phyloP scores from a whole-genome alignment of 2,113 vertebrate genomes.

The Cephalopholis sonnerati region DNA sequence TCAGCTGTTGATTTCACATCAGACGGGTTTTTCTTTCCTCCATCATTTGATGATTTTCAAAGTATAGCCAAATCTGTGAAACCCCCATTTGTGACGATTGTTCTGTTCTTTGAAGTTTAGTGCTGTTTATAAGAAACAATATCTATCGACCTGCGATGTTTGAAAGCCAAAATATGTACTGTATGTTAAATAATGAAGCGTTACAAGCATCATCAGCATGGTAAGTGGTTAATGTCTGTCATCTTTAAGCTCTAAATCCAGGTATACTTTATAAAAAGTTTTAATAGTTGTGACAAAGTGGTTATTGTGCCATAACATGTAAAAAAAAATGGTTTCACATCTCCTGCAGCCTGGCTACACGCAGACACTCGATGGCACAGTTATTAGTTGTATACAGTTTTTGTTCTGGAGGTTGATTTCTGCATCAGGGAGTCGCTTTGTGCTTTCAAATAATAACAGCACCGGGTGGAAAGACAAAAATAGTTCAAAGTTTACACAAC shows the following conservation, averaged over 20 bases:
- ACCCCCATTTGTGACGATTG: conserved; percentile 69
- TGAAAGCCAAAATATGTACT: conserved; percentile 65
- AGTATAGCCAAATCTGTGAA: conserved; percentile 51
- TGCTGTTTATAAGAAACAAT: conserved; percentile 74
- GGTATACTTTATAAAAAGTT: conserved; percentile 50
- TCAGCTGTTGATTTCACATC: conserved; percentile 40
- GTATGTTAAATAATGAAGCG: conserved; percentile 64
- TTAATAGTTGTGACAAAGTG: conserved; percentile 68
- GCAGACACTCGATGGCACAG: conserved; percentile 26
- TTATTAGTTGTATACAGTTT: conserved; percentile 21
- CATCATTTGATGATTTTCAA: conserved; percentile 31
- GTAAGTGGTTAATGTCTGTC: conserved; percentile 66
- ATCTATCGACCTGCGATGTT: conserved; percentile 66
- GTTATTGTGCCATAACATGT: conserved; percentile 66
- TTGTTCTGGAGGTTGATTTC: conserved; percentile 28
- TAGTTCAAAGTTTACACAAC: conserved; percentile 53
- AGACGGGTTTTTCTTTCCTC: background rate
- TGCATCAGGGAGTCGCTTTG: conserved; percentile 50
- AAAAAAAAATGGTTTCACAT: conserved; percentile 26
- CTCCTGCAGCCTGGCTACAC: conserved; percentile 16
- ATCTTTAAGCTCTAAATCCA: conserved; percentile 60
- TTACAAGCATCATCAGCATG: conserved; percentile 67
- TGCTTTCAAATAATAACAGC: conserved; percentile 19
- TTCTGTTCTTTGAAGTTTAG: conserved; percentile 75
- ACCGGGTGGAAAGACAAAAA: conserved; percentile 1